Evolutionary conservation across 2,888 invertebrate genomes (phyloP).

Genomic region (Melanchra persicariae): DNA sequence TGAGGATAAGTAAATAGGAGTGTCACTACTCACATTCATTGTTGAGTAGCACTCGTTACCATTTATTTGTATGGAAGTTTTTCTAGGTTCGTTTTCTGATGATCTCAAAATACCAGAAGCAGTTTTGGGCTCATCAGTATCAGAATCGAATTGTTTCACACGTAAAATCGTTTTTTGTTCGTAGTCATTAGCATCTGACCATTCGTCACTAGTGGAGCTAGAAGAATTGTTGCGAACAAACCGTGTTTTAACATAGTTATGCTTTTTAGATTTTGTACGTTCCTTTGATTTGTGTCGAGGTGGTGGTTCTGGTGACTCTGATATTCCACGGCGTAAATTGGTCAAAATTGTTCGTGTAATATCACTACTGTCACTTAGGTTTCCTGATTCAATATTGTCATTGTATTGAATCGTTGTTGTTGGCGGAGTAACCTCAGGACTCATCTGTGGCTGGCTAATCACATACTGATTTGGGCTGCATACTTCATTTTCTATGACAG

Average conservation of each 20-base stretch:
- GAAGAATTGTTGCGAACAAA: constrained; percentile 86
- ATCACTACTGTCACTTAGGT: constrained; percentile 86
- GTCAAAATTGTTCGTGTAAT: constrained; percentile 84
- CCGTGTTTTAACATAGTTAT: constrained; percentile 88
- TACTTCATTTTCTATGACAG: constrained; percentile 79
- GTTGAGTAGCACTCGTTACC: constrained; percentile 94
- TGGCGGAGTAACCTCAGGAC: constrained; percentile 40
- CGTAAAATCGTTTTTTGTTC: constrained; percentile 86
- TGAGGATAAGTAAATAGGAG: constrained; percentile 93
- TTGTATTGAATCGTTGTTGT: constrained; percentile 44
- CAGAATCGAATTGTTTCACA: constrained; percentile 88
- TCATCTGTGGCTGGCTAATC: constrained; percentile 51
- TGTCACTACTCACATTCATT: constrained; percentile 93
- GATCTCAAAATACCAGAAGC: constrained; percentile 72
- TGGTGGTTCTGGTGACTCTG: constrained; percentile 88
- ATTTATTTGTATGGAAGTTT: constrained; percentile 94
- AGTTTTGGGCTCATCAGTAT: constrained; percentile 81
- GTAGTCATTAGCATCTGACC: constrained; percentile 87
- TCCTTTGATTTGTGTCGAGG: constrained; percentile 85
- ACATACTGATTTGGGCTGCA: constrained; percentile 66
- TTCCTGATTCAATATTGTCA: constrained; percentile 80
- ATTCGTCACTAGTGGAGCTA: constrained; percentile 89
- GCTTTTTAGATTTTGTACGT: constrained; percentile 83
- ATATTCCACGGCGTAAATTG: constrained; percentile 84
- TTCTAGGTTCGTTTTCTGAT: constrained; percentile 86